Conservation (phyloP, 2,888 invertebrate species). For the Leptarthrus brevirostris region DNA sequence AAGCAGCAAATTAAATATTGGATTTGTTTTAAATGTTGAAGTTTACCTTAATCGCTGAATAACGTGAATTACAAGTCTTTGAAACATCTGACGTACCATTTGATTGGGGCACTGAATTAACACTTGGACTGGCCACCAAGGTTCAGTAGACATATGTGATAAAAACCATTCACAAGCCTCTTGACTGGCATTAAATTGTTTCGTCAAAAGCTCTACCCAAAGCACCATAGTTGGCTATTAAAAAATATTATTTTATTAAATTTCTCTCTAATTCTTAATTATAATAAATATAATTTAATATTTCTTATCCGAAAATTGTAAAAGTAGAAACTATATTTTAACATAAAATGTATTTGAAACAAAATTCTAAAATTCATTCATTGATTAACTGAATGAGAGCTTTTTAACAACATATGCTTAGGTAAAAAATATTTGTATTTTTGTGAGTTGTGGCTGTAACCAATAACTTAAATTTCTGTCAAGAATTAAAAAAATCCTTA, state of each 20-base stretch:
- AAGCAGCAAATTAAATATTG: conserved; percentile 58
- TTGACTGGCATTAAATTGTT: conserved; percentile 92
- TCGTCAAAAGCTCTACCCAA: conserved; percentile 94
- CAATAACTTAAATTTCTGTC: no score
- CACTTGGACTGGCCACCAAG: conserved; percentile 96
- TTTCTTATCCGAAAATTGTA: conserved; percentile 1
- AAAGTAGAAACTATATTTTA: no score
- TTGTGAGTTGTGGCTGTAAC: no score
- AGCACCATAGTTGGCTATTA: conserved; percentile 91
- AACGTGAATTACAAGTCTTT: conserved; percentile 93
- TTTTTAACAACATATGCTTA: no score
- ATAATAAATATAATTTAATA: conserved; percentile 43
- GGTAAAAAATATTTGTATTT: no score
- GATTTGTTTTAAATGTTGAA: conserved; percentile 39
- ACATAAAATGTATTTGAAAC: no score
- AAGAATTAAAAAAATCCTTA: no score
- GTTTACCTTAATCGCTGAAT: conserved; percentile 87
- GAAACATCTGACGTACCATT: conserved; percentile 97
- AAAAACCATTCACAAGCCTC: conserved; percentile 93
- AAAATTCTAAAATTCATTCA: no score
- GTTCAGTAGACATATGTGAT: conserved; percentile 91
- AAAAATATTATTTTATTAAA: background rate
- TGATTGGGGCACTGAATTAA: conserved; percentile 96
- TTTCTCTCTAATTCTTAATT: no score
- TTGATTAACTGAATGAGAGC: no score